Percentiles rank a stretch among this genome's conserved stretches.
Evolutionary conservation across 2,888 invertebrate species (phyloP).

Genomic region (Rhingia rostrata): DNA sequence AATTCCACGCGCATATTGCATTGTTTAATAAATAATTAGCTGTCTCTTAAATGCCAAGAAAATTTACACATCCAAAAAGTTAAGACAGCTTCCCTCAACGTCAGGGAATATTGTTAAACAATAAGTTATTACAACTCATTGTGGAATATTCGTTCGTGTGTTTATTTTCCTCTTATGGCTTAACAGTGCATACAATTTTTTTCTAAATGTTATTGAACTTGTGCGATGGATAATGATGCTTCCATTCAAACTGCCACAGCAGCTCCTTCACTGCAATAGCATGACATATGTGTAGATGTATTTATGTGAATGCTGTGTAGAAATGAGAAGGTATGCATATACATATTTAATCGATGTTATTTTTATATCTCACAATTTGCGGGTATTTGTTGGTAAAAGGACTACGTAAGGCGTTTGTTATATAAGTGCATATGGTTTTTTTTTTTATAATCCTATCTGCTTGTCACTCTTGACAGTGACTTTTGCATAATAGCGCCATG

Average conservation of each 20-base stretch:
- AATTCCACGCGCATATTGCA: conserved; percentile 3
- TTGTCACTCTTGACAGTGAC: neutral
- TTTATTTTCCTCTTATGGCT: neutral
- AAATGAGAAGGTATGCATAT: conserved; percentile 1
- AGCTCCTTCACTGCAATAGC: conserved; percentile 12
- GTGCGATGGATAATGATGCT: conserved; percentile 29
- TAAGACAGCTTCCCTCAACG: conserved; percentile 31
- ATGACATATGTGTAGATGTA: neutral
- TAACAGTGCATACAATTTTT: neutral
- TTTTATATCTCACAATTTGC: neutral
- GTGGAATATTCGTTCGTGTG: neutral
- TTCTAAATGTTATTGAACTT: conserved; percentile 21
- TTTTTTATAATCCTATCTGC: neutral
- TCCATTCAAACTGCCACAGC: conserved; percentile 24
- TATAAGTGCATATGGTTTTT: neutral
- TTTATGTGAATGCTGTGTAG: neutral
- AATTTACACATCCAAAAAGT: neutral
- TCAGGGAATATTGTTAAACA: neutral
- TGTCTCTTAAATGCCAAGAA: neutral
- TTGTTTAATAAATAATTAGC: conserved; percentile 4
- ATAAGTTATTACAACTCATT: conserved; percentile 13
- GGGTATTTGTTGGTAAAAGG: neutral
- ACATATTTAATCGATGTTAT: neutral
- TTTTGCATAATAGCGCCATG: neutral
- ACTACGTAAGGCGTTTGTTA: conserved; percentile 9